Conservation (phyloP, 2,113 vertebrate genomes). For the Pelecanus crispus region DNA sequence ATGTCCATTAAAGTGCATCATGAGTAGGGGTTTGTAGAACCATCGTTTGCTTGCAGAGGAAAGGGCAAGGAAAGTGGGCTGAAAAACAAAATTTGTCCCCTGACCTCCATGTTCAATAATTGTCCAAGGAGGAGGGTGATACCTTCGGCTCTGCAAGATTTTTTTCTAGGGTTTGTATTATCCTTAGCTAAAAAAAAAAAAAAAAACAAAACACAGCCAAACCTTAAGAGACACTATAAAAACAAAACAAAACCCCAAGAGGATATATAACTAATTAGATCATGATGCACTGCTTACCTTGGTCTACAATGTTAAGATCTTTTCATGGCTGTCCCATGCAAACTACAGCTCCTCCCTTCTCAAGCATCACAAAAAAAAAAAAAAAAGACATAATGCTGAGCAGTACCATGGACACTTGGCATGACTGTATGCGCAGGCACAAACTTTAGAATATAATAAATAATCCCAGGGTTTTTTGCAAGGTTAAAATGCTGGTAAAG, state of each 20-base stretch:
- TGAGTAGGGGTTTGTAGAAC: background rate
- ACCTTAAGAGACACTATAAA: background rate
- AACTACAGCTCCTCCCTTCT: background rate
- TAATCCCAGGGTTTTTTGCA: background rate
- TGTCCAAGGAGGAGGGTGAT: background rate
- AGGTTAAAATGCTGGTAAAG: background rate
- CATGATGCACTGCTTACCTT: background rate
- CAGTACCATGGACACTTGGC: background rate
- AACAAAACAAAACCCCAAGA: background rate
- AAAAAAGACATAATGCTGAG: background rate
- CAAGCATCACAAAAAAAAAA: background rate
- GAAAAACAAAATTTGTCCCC: background rate
- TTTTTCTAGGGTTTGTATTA: constrained; percentile 1
- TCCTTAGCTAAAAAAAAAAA: constrained; percentile 40
- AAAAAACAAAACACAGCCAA: background rate
- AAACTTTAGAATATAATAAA: background rate
- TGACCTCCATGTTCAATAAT: background rate
- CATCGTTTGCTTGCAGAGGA: background rate
- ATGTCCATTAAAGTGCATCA: background rate
- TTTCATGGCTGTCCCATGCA: background rate
- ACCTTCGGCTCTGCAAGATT: background rate
- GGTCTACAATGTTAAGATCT: background rate
- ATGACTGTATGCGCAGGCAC: background rate
- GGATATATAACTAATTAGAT: constrained; percentile 4
- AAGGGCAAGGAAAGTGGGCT: background rate